Base-by-base conservation (phyloP, 2,888 invertebrate genomes). In the Melieria omissa region DNA sequence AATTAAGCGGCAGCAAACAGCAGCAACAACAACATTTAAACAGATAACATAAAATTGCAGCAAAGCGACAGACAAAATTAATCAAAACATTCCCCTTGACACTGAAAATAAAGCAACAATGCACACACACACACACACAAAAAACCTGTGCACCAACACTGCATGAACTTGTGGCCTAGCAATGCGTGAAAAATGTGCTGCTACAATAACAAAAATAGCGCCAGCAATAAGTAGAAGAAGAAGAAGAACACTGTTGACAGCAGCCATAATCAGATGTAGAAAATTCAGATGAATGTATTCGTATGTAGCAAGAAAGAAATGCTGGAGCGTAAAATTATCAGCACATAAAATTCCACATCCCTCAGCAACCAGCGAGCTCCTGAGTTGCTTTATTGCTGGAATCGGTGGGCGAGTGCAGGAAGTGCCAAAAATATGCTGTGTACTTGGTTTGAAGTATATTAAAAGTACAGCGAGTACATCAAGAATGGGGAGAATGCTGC, bases 261-360 rank as follows among this genome's bases (percentile, higher is more conserved):
- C 45, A 47, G n/a, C 9, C 42, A 60, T 60, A 66, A 16, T 49
- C 49, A 45, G 42, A 60, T 14, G 6, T 46, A 7, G 45, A n/a
- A n/a, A n/a, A n/a, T n/a, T n/a, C n/a, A n/a, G n/a, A n/a, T n/a
- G n/a, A n/a, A 47, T 29, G 49, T 67, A 67, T n/a, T 14, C 47
- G 29, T 6, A 9, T 5, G 8, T 41, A 42, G 29, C 29, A 29
- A 29, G 29, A n/a, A 49, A 42, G 12, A 61, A 44, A 60, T 14
- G 52, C 42, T 61, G 52, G 49, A 67, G 67, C 60, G 60, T 60
- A 61, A 52, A 67, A 67, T 61, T 67, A 60, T 67, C 60, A 67
- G 52, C 60, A 67, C 42, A 61, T 16, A n/a, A 60, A 58, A 47
- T 29, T 29, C 29, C 29, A 29, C 29, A 3, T 3, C 29, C 29